phyloP scores from a whole-genome alignment of 2,888 invertebrate species.

The Aleiodes alternator region DNA sequence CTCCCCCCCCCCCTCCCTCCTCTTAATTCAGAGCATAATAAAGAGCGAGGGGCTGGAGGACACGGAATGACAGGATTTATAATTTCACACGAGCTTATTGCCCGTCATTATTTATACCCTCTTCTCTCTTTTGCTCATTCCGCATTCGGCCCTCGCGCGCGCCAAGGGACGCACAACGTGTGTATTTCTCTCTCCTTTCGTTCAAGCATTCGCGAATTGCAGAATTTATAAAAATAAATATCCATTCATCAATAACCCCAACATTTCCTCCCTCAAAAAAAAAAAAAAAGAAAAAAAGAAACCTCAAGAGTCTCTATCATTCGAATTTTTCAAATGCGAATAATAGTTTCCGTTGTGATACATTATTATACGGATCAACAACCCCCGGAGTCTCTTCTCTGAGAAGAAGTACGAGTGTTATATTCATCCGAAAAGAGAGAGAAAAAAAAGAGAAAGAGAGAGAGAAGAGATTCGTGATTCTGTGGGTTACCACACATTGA shows the following conservation, averaged over 20 bases:
- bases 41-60: slow-evolving; percentile 53
- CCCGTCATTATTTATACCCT: slow-evolving; percentile 66
- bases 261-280: background rate
- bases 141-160: slow-evolving; percentile 60
- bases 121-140: slow-evolving; percentile 64
- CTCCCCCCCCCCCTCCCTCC: slow-evolving; percentile 42
- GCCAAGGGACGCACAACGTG: slow-evolving; percentile 35
- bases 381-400: slow-evolving; percentile 46
- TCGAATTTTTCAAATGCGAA: slow-evolving; percentile 13
- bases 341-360: slow-evolving; percentile 17
- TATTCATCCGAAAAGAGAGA: slow-evolving; percentile 38
- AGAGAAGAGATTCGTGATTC: slow-evolving; percentile 46
- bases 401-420: slow-evolving; percentile 21
- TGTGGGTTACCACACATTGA: slow-evolving; percentile 8
- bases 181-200: background rate
- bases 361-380: slow-evolving; percentile 50
- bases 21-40: slow-evolving; percentile 38
- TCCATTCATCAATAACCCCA: background rate
- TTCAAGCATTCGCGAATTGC: no score
- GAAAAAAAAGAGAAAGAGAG: background rate
- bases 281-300: background rate
- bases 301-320: no score
- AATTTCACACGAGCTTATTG: slow-evolving; percentile 72
- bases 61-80: slow-evolving; percentile 67
- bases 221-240: no score